Evolutionary conservation across 2,888 invertebrate species (phyloP).

Genomic region (Mesoligia furuncula): DNA sequence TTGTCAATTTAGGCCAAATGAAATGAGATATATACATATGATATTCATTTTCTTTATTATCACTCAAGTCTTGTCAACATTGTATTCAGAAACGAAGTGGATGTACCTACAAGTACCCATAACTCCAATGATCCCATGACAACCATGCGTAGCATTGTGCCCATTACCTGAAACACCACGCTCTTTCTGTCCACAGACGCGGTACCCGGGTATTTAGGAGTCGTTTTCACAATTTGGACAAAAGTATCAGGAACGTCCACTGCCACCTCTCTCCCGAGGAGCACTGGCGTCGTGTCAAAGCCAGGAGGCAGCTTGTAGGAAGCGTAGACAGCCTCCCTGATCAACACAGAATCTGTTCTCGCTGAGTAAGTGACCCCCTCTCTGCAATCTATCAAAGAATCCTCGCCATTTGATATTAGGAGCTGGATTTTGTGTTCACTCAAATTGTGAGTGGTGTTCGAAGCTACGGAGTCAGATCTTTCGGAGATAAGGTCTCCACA

Average conservation of each 20-base stretch:
- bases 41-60: neutral
- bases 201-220: constrained; percentile 92
- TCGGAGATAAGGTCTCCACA: constrained; percentile 81
- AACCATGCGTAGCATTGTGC: constrained; percentile 77
- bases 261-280: constrained; percentile 92
- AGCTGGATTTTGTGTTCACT: constrained; percentile 87
- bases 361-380: constrained; percentile 87
- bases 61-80: constrained; percentile 12
- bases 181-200: constrained; percentile 90
- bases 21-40: neutral
- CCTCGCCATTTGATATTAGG: constrained; percentile 86
- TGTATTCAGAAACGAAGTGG: constrained; percentile 48
- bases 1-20: constrained; percentile 19
- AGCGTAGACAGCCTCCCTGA: constrained; percentile 87
- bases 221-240: constrained; percentile 94
- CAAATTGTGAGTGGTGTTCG: constrained; percentile 79
- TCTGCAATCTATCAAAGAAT: constrained; percentile 86
- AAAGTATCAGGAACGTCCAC: constrained; percentile 97
- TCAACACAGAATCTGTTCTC: constrained; percentile 88
- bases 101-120: constrained; percentile 44
- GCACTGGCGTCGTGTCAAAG: constrained; percentile 87
- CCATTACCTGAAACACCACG: constrained; percentile 87
- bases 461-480: constrained; percentile 82
- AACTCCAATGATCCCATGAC: constrained; percentile 67
- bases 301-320: constrained; percentile 87